Conservation (phyloP, 2,797 vertebrate genomes). For the Sciaenops ocellatus region DNA sequence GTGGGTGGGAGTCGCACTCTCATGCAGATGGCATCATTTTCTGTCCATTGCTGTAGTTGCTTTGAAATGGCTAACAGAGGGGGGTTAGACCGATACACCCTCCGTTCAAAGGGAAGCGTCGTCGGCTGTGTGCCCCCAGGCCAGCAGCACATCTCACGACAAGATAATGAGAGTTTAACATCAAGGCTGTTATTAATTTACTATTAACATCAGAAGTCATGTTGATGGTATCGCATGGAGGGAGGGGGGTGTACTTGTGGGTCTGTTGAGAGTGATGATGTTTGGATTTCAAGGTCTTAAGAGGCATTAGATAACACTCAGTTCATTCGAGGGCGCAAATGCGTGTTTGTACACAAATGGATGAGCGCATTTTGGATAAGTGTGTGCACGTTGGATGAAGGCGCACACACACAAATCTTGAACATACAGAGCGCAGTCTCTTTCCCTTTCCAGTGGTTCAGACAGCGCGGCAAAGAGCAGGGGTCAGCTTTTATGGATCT, state of each 20-base stretch:
- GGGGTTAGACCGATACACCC: slow-evolving; percentile 22
- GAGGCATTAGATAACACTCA: slow-evolving; percentile 4
- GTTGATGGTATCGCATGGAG: slow-evolving; percentile 15
- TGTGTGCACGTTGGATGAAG: background rate
- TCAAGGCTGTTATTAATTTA: slow-evolving; percentile 59
- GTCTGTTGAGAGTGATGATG: background rate
- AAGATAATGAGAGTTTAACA: slow-evolving; percentile 64
- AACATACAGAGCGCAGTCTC: slow-evolving; percentile 1
- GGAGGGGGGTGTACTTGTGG: background rate
- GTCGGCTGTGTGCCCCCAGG: slow-evolving; percentile 35
- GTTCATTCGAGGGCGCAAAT: slow-evolving; percentile 21
- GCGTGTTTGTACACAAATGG: background rate
- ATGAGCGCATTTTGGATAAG: background rate
- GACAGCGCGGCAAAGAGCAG: slow-evolving; percentile 30
- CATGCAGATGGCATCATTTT: slow-evolving; percentile 67
- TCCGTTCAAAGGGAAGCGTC: slow-evolving; percentile 43
- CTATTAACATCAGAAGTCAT: slow-evolving; percentile 44
- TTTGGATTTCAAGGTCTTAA: slow-evolving; percentile 46
- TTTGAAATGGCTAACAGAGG: slow-evolving; percentile 58
- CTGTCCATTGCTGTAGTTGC: slow-evolving; percentile 48
- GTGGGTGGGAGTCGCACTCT: slow-evolving; percentile 52
- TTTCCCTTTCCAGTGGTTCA: slow-evolving; percentile 29
- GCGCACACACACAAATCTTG: background rate
- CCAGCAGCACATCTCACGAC: slow-evolving; percentile 44
- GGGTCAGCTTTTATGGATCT: slow-evolving; percentile 75